A percentile compares a stretch with the other conserved stretches of the same genome.
Conservation (phyloP, 2,113 vertebrate species). For the Mesitornis unicolor region DNA sequence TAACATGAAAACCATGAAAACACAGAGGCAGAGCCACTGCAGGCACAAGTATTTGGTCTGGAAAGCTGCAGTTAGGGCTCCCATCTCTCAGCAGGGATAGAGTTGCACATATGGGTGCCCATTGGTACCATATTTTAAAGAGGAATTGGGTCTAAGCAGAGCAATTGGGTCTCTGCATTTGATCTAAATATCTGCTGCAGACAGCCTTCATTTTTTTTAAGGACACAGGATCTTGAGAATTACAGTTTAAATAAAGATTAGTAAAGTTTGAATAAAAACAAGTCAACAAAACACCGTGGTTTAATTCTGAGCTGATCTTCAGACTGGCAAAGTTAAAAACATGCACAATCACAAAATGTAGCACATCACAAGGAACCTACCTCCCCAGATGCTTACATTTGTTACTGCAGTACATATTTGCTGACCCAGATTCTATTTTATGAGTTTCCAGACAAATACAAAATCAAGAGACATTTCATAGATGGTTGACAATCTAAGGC, state of each 20-base stretch:
- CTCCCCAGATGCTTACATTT: background rate
- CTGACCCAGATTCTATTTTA: background rate
- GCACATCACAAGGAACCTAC: background rate
- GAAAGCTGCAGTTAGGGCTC: background rate
- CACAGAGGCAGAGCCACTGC: background rate
- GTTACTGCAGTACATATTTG: background rate
- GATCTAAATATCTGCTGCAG: background rate
- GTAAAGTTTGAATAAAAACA: background rate
- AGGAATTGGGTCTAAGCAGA: background rate
- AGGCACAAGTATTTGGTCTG: background rate
- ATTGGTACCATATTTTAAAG: background rate
- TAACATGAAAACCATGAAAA: background rate
- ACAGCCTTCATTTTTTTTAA: background rate
- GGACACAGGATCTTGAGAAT: background rate
- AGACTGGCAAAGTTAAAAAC: background rate
- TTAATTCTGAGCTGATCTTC: background rate
- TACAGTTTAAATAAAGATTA: background rate
- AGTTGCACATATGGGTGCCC: background rate
- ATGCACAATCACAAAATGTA: background rate
- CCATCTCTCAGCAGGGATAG: background rate
- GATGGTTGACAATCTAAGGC: background rate
- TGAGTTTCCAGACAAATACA: background rate
- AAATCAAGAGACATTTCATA: background rate
- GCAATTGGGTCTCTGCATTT: background rate
- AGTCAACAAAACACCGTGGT: background rate